phyloP scores from a whole-genome alignment of 2,888 invertebrate genomes.

The Drosophila histrio region DNA sequence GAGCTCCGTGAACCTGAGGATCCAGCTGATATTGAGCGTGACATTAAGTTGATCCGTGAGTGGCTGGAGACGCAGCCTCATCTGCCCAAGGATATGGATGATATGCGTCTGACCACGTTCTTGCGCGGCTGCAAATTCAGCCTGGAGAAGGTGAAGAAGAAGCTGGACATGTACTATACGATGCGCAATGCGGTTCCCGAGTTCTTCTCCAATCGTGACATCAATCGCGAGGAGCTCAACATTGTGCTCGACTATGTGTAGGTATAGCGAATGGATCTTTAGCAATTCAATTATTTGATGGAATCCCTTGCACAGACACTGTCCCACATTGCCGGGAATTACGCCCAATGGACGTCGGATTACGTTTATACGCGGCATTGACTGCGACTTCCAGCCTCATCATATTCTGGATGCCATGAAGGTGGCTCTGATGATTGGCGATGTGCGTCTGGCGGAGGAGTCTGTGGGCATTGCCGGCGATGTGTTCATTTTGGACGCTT shows the following conservation, averaged over 20 bases:
- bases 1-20: constrained; percentile 88
- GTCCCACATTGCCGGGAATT: constrained; percentile 92
- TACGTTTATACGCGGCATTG: constrained; percentile 89
- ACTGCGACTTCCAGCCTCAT: constrained; percentile 89
- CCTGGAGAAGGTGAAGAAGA: constrained; percentile 92
- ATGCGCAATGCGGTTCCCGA: constrained; percentile 93
- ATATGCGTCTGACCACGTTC: constrained; percentile 91
- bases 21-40: constrained; percentile 86
- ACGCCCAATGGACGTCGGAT: constrained; percentile 92
- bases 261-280: constrained; percentile 80
- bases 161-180: constrained; percentile 94
- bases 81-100: constrained; percentile 89
- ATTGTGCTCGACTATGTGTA: constrained; percentile 89
- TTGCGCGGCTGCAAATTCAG: constrained; percentile 94
- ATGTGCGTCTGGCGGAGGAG: constrained; percentile 91
- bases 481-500: constrained; percentile 91
- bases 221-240: constrained; percentile 89
- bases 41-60: constrained; percentile 87
- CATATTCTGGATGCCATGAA: constrained; percentile 92
- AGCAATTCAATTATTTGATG: background rate
- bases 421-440: constrained; percentile 93
- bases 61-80: constrained; percentile 89
- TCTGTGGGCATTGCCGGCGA: constrained; percentile 93
- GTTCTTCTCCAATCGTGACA: constrained; percentile 91
- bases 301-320: constrained; percentile 85